Evolutionary conservation across 2,888 invertebrate genomes (phyloP).

Genomic region (Polylopha cassiicola): DNA sequence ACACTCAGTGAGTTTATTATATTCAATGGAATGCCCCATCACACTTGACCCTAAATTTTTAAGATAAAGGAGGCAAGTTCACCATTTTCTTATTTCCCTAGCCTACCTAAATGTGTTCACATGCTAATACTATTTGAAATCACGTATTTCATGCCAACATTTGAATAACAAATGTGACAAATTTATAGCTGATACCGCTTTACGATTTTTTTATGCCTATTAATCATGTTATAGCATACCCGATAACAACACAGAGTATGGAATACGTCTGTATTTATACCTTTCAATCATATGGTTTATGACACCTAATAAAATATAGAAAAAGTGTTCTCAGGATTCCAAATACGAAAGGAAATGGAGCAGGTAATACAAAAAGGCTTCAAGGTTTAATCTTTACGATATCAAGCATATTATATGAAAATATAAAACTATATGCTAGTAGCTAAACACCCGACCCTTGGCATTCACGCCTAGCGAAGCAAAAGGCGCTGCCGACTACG

Average conservation of each 20-base stretch:
- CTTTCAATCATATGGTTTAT: slow-evolving; percentile 27
- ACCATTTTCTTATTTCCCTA: too few species aligned
- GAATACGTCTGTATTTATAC: slow-evolving; percentile 30
- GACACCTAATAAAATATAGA: slow-evolving; percentile 29
- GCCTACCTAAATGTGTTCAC: too few species aligned
- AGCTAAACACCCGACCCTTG: slow-evolving; percentile 3
- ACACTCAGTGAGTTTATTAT: too few species aligned
- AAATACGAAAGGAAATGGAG: not conserved
- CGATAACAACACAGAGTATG: slow-evolving; percentile 28
- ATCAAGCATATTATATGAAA: too few species aligned
- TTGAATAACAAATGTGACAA: slow-evolving; percentile 30
- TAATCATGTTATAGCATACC: slow-evolving; percentile 31
- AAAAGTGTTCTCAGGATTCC: slow-evolving; percentile 8
- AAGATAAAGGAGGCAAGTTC: too few species aligned
- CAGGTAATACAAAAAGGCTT: not conserved
- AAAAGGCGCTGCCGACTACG: not conserved
- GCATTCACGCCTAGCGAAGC: slow-evolving; percentile 3
- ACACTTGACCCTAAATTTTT: too few species aligned
- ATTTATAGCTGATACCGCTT: slow-evolving; percentile 36
- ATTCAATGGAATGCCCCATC: too few species aligned
- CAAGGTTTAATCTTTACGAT: too few species aligned
- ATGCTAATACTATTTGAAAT: too few species aligned
- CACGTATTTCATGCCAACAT: too few species aligned
- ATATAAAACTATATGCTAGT: too few species aligned
- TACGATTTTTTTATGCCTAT: slow-evolving; percentile 36